Conservation (phyloP, 2,113 vertebrate genomes). For the Eublepharis macularius region DNA sequence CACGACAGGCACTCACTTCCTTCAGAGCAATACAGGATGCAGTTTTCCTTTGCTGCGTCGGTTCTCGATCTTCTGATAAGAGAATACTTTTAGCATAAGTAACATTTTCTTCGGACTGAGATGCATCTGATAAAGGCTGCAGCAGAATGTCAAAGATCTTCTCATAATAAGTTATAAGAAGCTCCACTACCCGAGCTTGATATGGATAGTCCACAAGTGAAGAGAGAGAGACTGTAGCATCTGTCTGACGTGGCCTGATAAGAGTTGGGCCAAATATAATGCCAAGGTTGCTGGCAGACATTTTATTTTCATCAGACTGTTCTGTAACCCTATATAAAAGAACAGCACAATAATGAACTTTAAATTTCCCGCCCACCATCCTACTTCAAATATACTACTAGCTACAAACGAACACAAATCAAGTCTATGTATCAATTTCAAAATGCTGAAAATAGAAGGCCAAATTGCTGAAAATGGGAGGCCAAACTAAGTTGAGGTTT, state of each 20-base stretch:
- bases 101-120: conserved; percentile 63
- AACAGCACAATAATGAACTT: background rate
- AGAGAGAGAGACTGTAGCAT: conserved; percentile 90
- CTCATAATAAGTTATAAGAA: conserved; percentile 89
- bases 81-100: conserved; percentile 60
- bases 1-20: conserved; percentile 80
- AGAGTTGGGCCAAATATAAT: conserved; percentile 97
- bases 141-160: conserved; percentile 91
- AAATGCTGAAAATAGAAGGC: background rate
- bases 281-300: conserved; percentile 96
- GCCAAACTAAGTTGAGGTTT: background rate
- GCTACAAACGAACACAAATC: background rate
- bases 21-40: conserved; percentile 83
- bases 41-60: conserved; percentile 81
- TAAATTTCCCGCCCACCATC: background rate
- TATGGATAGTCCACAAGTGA: conserved; percentile 96
- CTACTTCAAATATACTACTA: background rate
- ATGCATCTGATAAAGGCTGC: conserved; percentile 70
- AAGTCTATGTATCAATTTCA: background rate
- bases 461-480: background rate
- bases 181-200: conserved; percentile 91
- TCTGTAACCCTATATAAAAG: conserved; percentile 83
- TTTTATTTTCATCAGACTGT: conserved; percentile 94
- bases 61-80: conserved; percentile 79
- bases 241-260: conserved; percentile 89